phyloP scores from a whole-genome alignment of 1,140 invertebrate species.

The Chelonus insularis region DNA sequence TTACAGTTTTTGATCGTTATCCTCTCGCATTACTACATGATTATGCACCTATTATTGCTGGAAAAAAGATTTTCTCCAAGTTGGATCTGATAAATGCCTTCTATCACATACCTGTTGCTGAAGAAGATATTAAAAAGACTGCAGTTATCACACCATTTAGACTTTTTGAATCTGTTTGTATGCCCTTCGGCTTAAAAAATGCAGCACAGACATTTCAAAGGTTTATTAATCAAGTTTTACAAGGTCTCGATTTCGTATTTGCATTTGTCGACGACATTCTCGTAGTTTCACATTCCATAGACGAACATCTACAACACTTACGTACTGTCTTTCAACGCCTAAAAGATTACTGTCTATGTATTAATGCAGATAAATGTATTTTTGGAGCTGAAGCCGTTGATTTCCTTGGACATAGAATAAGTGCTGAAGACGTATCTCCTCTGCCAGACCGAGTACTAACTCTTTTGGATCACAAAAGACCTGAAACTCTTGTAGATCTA shows the following conservation, averaged over 20 bases:
- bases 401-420: too few relatives aligned
- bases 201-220: slow-evolving; percentile 36
- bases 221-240: slow-evolving; percentile 29
- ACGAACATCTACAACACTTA: slow-evolving; percentile 30
- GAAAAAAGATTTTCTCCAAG: slow-evolving; percentile 45
- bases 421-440: too few relatives aligned
- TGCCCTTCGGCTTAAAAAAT: slow-evolving; percentile 51
- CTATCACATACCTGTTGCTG: slow-evolving; percentile 41
- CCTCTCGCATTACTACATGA: slow-evolving; percentile 39
- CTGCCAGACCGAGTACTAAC: too few relatives aligned
- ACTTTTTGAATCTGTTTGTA: slow-evolving; percentile 41
- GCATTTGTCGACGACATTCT: slow-evolving; percentile 31
- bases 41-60: slow-evolving; percentile 41
- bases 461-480: too few relatives aligned
- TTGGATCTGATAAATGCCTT: slow-evolving; percentile 57
- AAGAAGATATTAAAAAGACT: slow-evolving; percentile 43
- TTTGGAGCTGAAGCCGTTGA: too few relatives aligned
- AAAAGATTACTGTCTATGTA: not conserved
- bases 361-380: too few relatives aligned
- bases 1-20: slow-evolving; percentile 44
- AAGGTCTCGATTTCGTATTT: slow-evolving; percentile 17
- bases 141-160: slow-evolving; percentile 48
- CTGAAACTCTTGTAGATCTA: too few relatives aligned
- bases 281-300: slow-evolving; percentile 9
- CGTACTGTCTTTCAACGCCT: slow-evolving; percentile 19